phyloP scores from a whole-genome alignment of 2,113 vertebrate genomes.

The Corythaixoides concolor region DNA sequence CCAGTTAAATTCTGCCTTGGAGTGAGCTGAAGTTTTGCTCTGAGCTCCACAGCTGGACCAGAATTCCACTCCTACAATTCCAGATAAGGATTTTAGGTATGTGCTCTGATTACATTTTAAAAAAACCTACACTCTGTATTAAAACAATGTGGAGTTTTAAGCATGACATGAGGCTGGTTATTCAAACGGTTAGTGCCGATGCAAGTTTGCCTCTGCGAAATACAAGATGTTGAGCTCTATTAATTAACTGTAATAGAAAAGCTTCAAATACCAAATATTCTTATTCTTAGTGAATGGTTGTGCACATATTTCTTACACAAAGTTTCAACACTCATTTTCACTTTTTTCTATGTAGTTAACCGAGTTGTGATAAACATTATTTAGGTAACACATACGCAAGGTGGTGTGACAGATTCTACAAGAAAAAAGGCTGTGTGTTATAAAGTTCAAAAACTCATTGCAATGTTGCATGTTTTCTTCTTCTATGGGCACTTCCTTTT shows the following conservation, averaged over 20 bases:
- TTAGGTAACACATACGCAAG: not conserved
- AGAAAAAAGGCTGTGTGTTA: not conserved
- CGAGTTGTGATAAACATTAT: not conserved
- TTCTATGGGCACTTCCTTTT: not conserved
- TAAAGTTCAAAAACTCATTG: not conserved
- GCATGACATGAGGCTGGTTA: not conserved
- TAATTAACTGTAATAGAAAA: not conserved
- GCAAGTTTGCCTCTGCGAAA: accelerated
- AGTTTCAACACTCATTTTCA: not conserved
- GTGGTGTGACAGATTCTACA: not conserved
- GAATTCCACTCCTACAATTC: not conserved
- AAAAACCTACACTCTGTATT: not conserved
- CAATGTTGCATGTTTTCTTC: not conserved
- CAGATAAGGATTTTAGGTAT: not conserved
- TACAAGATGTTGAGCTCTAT: not conserved
- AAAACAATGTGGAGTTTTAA: not conserved
- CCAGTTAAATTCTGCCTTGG: not conserved
- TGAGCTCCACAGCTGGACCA: not conserved
- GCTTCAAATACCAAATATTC: not conserved
- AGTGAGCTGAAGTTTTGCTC: not conserved
- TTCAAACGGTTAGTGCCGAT: not conserved
- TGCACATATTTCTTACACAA: not conserved
- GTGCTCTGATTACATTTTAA: not conserved
- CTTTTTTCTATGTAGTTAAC: not conserved
- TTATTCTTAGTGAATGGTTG: not conserved